Evolutionary conservation across 35 echinoderm and acorn worm species (phyloP).

Genomic region (Stichopus chloronotus): DNA sequence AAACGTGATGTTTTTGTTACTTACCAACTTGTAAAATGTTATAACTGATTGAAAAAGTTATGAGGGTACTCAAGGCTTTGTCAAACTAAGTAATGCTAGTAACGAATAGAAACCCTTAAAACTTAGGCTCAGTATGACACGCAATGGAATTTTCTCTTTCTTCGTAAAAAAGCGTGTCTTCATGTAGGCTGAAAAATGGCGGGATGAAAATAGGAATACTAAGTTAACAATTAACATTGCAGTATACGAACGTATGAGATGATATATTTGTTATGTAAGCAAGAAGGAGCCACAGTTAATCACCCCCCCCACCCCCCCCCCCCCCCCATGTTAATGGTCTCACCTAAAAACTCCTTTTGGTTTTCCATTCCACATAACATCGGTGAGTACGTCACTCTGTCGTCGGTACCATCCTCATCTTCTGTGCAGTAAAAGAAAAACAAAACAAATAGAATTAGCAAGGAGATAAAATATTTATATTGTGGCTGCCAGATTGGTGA

Average conservation of each 20-base stretch:
- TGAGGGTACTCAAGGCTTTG: no score
- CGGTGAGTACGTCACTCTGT: slow-evolving; percentile 61
- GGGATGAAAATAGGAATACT: neutral
- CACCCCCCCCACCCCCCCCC: neutral
- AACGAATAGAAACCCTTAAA: no score
- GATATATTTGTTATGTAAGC: neutral
- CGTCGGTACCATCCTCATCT: slow-evolving; percentile 61
- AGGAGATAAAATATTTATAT: neutral
- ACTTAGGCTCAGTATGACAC: no score
- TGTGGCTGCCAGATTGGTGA: neutral
- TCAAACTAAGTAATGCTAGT: no score
- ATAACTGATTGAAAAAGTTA: no score
- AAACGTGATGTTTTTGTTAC: no score
- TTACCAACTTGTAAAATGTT: no score
- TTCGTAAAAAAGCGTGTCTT: no score
- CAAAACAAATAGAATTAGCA: neutral
- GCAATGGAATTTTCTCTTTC: no score
- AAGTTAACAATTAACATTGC: neutral
- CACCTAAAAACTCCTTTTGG: slow-evolving; percentile 63
- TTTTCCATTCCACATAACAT: slow-evolving; percentile 72
- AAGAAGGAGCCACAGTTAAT: neutral
- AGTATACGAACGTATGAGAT: neutral
- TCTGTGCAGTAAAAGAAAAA: slow-evolving; percentile 23
- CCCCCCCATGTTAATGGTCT: neutral
- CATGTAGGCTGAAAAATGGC: no score